Evolutionary conservation across 2,797 vertebrate genomes (phyloP).

Genomic region (Coracias cyanogaster): DNA sequence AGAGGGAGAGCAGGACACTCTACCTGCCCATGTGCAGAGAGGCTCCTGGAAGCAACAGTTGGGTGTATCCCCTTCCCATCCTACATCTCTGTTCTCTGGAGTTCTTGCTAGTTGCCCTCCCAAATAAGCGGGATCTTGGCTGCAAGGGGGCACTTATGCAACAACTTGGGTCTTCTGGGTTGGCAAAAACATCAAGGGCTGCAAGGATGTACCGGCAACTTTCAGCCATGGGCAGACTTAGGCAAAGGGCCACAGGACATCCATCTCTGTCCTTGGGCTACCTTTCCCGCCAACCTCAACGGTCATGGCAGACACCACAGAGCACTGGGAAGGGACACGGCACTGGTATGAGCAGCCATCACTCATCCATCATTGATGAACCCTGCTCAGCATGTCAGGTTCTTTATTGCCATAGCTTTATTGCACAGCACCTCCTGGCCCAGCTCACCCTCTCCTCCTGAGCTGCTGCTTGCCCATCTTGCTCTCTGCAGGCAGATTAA

Average conservation of each 20-base stretch:
- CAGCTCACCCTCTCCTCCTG: background rate
- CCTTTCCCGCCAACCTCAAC: background rate
- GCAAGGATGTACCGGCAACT: background rate
- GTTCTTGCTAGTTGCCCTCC: background rate
- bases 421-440: background rate
- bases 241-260: background rate
- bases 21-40: background rate
- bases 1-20: background rate
- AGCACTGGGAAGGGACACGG: background rate
- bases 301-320: background rate
- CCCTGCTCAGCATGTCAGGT: background rate
- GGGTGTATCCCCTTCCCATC: background rate
- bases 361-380: rapidly evolving
- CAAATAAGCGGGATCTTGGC: background rate
- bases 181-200: background rate
- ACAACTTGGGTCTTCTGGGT: background rate
- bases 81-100: background rate
- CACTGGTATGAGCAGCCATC: rapidly evolving
- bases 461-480: background rate
- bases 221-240: background rate
- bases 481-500: constrained; percentile 32
- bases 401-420: background rate
- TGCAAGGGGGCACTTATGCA: background rate
- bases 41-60: background rate
- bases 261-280: background rate